Evolutionary conservation across 1,140 invertebrate species (phyloP), one percentile per base, ranked within the genome.

Genomic region (Drosophila takahashii): DNA sequence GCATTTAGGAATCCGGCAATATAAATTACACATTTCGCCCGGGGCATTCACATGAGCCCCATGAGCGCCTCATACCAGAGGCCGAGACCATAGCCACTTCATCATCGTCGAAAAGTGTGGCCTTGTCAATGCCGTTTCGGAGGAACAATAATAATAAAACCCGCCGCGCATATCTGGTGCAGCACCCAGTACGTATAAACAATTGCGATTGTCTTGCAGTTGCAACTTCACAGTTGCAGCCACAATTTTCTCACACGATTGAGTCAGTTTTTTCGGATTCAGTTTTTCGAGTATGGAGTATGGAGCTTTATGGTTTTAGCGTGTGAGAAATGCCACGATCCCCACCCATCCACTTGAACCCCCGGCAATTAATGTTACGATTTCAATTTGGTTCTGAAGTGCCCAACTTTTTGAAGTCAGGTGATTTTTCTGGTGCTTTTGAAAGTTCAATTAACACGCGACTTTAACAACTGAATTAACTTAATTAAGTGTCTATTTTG

Each of bases 61-160:
- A 32, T 7, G 26, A 36, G 27, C 41, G 9, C 56, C 36, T 45
- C 4, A 47, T 10, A 26, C 2, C 16, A 10, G 44, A 47, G 48
- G 3, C 22, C 22, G 22, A 22, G 22, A 22, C 22, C 22, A 10
- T 39, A 48, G 50, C 29, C 41, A 64, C 59, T 71, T 29, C 67
- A 74, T 74, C 70, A 74, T 74, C 41, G 59, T 71, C 45, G 54
- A 54, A 59, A 45, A 79, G 52, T 56, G 54, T 87, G 83, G 81
- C 81, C 81, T 86, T 86, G 81, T 81, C 81, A 86, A 86, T 86
- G 81, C 81, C 81, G 81, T 65, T 75, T 67, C 81, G 67, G 77
- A 85, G 58, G 44, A 76, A 32, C 6, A 32, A 86, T 79, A 86
- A 86, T 76, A 86, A 85, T 85, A 85, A 86, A 81, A 78, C 36